Base-by-base conservation (phyloP, 2,113 vertebrate genomes). In the Crocuta crocuta region DNA sequence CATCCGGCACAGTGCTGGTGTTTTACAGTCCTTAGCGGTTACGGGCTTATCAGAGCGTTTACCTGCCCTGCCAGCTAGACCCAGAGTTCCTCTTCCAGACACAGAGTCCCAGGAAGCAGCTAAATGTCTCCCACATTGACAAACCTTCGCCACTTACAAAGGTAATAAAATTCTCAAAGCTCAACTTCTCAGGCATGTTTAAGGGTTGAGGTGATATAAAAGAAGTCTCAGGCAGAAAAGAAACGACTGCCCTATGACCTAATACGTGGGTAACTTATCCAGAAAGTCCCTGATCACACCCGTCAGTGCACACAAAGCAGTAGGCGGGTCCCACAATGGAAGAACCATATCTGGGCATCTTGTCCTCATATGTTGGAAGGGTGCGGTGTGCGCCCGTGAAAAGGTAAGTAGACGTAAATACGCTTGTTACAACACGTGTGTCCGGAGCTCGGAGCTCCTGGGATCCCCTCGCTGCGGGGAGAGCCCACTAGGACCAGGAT, bases 41-140 rank as follows among this genome's bases (percentile, higher is more conserved):
- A 0, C 2, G 3, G 17, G 17, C 8, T 53, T 31, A 31, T 39
- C 24, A 2, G 43, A 48, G 48, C 2, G 1, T 28, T 26, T 45
- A 9, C 21, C 0, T 1, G 0, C 85, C 10, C 1, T 10, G 61
- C 68, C 3, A 0, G 4, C 11, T 7, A n/a, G 7, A 7, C 24
- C 91, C n/a, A 1, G 0, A 61, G 50, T 9, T 5, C n/a, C 1
- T 50, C 26, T 45, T 39, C 58, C 26, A 61, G 21, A 13, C 16
- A 17, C 55, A 48, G 1, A 3, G 7, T 12, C n/a, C 39, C 17
- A 26, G 15, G 61, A 71, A 50, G 45, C 4, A 1, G 1, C 0
- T 24, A 2, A 4, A 17, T 50, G 10, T 19, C 24, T 45, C 19
- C 11, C 33, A 31, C 35, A 1, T 0, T 0, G 23, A 3, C 11